phyloP scores from a whole-genome alignment of 2,113 vertebrate genomes.

The Girardinichthys multiradiatus region DNA sequence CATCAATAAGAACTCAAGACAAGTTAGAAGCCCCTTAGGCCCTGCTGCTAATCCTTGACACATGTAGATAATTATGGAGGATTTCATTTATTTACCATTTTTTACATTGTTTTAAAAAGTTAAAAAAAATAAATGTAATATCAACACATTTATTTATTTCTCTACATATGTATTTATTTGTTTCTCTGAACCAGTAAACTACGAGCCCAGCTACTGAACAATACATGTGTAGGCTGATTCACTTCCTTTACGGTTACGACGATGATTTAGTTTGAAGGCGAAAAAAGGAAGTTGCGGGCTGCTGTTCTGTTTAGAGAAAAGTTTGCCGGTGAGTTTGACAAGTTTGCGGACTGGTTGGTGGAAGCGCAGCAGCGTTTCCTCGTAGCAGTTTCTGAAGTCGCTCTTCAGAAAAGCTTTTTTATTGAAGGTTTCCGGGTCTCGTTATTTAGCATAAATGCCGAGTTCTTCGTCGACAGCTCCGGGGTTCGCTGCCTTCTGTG shows the following conservation, averaged over 20 bases:
- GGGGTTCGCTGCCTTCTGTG: slow-evolving; percentile 25
- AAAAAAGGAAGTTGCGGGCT: slow-evolving; percentile 3
- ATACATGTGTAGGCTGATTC: too few relatives aligned
- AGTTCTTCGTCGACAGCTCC: not conserved
- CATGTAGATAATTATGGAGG: too few relatives aligned
- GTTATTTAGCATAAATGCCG: slow-evolving; percentile 47
- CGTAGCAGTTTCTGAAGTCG: not conserved
- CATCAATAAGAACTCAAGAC: too few relatives aligned
- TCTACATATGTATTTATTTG: not conserved
- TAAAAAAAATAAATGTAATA: too few relatives aligned
- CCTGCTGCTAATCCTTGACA: too few relatives aligned
- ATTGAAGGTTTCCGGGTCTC: not conserved
- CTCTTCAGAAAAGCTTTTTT: not conserved
- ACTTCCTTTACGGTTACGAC: not conserved
- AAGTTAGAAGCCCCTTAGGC: too few relatives aligned
- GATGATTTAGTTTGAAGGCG: slow-evolving; percentile 46
- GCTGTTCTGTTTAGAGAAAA: not conserved
- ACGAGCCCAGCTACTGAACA: not conserved
- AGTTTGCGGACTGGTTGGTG: too few relatives aligned
- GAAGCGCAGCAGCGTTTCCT: slow-evolving; percentile 26
- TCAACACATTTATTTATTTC: too few relatives aligned
- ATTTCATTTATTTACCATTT: too few relatives aligned
- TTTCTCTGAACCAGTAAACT: too few relatives aligned
- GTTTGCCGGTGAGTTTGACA: slow-evolving; percentile 8
- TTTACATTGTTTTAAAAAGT: too few relatives aligned